phyloP scores from a whole-genome alignment of 1,140 invertebrate genomes.

The Drosophila chauvacae region DNA sequence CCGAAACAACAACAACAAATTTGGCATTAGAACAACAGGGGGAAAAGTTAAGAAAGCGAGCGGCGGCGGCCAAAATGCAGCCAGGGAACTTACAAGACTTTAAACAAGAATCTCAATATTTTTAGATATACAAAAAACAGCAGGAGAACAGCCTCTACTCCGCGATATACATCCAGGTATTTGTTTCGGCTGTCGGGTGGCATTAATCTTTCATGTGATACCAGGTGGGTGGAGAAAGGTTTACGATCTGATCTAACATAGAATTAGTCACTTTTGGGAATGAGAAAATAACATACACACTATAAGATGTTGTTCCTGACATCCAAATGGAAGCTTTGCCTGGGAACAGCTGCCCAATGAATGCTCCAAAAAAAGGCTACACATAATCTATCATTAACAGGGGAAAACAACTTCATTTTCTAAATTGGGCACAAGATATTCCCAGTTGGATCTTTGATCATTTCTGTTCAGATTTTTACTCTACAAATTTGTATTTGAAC shows the following conservation, averaged over 20 bases:
- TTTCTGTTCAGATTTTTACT: neutral
- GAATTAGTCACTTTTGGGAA: conserved; percentile 22
- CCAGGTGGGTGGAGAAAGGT: conserved; percentile 30
- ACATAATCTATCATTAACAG: neutral
- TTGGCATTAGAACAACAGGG: conserved; percentile 41
- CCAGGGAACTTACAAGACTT: conserved; percentile 17
- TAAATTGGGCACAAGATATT: neutral
- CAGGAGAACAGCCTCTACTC: neutral
- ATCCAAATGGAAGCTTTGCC: conserved; percentile 4
- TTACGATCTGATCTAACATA: conserved; percentile 28
- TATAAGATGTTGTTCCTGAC: conserved; percentile 3
- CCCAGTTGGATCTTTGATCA: neutral
- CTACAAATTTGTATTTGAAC: neutral
- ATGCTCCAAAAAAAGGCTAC: neutral
- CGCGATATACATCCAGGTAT: neutral
- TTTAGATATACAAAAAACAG: conserved; percentile 38
- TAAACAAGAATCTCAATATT: conserved; percentile 36
- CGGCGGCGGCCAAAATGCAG: conserved; percentile 14
- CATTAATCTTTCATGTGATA: conserved; percentile 40
- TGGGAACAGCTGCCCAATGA: neutral
- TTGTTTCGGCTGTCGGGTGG: conserved; percentile 23
- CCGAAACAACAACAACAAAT: conserved; percentile 61
- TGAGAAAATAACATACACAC: neutral
- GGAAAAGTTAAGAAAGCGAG: conserved; percentile 11
- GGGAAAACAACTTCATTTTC: neutral